Base-by-base conservation (phyloP, 2,797 vertebrate species). In the Antrozous pallidus region DNA sequence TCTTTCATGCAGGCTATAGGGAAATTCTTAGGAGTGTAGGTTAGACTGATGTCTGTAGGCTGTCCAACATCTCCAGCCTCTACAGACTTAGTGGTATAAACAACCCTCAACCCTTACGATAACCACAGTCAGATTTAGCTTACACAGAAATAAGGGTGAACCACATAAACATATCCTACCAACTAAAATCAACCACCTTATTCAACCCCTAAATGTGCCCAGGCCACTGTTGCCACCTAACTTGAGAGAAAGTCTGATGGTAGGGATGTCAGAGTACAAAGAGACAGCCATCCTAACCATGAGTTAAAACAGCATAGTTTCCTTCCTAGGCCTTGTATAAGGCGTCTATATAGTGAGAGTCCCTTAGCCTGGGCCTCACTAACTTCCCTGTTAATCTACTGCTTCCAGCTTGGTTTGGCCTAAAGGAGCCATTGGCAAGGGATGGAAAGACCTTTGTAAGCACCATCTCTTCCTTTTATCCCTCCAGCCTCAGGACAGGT, bases 51-150 rank as follows among this genome's bases (percentile, higher is more conserved):
- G 22, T 56, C 61, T 31, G 3, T 0, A 14, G 22, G 5, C 24
- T 31, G 18, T 56, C 40, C 47, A 1, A 1, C 8, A 2, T 38
- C 58, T 38, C 70, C 31, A 74, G 36, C 13, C 17, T 67, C 65
- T 31, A 2, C 0, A 0, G 3, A 20, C 3, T 11, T 26, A 10
- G 8, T 28, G 26, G 6, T 65, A 3, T 8, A 24, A 38, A 16
- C 22, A 86, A 10, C 28, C 31, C 26, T 84, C 9, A 17, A 3
- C 12, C 24, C 63, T 81, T 56, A 13, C 7, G 16, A 26, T 26
- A 56, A 20, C 12, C 14, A 84, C n/a, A 82, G 28, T 28, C 17
- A 69, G 71, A 70, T 61, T 70, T 56, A 36, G 33, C 24, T 67
- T 63, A 12, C 8, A 51, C 14, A 40, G 49, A 83, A 67, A 54